Conservation (phyloP, 2,888 invertebrate genomes). For the Mimas tiliae region DNA sequence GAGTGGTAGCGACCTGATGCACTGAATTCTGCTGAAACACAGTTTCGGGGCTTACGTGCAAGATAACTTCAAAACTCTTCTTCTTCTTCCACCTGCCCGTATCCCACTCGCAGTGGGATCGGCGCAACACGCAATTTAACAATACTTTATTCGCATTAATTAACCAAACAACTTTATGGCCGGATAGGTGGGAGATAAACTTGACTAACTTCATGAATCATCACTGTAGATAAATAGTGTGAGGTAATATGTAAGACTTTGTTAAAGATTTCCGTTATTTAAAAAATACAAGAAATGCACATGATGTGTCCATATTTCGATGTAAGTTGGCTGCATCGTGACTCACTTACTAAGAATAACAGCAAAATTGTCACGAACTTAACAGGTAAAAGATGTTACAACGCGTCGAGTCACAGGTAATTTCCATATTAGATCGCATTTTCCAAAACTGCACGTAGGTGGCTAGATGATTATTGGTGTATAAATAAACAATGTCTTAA, state of each 20-base stretch:
- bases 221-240: slow-evolving; percentile 40
- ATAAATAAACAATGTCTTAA: background rate
- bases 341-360: slow-evolving; percentile 50
- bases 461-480: background rate
- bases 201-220: slow-evolving; percentile 59
- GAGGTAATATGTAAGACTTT: slow-evolving; percentile 50
- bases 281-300: slow-evolving; percentile 44
- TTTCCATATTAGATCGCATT: slow-evolving; percentile 46
- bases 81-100: no score
- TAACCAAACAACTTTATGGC: slow-evolving; percentile 42
- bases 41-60: no score
- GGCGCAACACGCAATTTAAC: no score
- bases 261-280: slow-evolving; percentile 53
- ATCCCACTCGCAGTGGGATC: no score
- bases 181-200: slow-evolving; percentile 37
- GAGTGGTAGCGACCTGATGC: no score
- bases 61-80: no score
- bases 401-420: slow-evolving; percentile 35
- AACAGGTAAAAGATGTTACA: slow-evolving; percentile 50
- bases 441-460: slow-evolving; percentile 25
- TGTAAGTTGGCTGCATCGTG: slow-evolving; percentile 40
- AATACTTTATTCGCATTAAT: slow-evolving; percentile 40
- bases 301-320: slow-evolving; percentile 48
- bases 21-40: no score
- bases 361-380: slow-evolving; percentile 36